phyloP scores from a whole-genome alignment of 2,888 invertebrate genomes.

The Drymonia ruficornis region DNA sequence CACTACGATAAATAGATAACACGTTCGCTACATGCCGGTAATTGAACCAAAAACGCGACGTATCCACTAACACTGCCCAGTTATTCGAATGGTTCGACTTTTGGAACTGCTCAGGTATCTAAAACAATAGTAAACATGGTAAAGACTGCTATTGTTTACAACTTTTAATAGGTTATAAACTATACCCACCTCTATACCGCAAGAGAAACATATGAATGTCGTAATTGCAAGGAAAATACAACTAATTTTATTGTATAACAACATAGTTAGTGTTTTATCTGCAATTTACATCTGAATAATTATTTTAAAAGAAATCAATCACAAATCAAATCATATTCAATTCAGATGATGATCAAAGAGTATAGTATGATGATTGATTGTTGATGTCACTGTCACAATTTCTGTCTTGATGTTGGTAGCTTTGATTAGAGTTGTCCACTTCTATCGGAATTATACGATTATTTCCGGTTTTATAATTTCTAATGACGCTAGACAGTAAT shows the following conservation, averaged over 20 bases:
- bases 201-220: conserved; percentile 13
- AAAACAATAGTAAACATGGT: conserved; percentile 25
- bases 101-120: conserved; percentile 83
- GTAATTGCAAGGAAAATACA: conserved; percentile 15
- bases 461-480: too few relatives aligned
- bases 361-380: too few relatives aligned
- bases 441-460: too few relatives aligned
- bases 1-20: conserved; percentile 98
- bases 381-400: too few relatives aligned
- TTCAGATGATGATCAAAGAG: too few relatives aligned
- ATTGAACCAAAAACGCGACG: conserved; percentile 99
- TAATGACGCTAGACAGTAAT: too few relatives aligned
- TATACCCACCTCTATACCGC: conserved; percentile 27
- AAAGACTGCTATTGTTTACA: neutral
- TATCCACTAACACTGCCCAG: conserved; percentile 99
- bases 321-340: too few relatives aligned
- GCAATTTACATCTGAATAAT: too few relatives aligned
- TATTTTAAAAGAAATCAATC: too few relatives aligned
- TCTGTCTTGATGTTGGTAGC: too few relatives aligned
- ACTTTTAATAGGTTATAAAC: neutral
- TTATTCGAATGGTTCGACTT: conserved; percentile 96
- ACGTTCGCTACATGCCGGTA: conserved; percentile 99
- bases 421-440: too few relatives aligned
- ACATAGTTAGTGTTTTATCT: conserved; percentile 13
- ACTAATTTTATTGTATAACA: conserved; percentile 8